Conservation (phyloP, 1,140 invertebrate genomes). For the Ceratosolen fusciceps region DNA sequence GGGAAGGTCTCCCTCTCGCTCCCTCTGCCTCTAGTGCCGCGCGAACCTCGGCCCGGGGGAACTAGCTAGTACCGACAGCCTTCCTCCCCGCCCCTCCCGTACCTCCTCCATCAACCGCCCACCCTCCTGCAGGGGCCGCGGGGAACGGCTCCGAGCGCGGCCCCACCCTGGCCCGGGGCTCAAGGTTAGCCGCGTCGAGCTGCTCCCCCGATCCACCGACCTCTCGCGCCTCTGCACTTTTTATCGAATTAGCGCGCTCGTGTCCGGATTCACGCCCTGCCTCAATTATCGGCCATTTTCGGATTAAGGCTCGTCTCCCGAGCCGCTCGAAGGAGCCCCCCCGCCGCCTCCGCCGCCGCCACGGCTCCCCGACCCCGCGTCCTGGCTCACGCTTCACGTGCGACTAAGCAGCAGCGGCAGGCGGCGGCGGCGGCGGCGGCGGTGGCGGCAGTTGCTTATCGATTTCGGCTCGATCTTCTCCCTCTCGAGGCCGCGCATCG, state of each 20-base stretch:
- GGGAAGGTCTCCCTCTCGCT: too few species aligned
- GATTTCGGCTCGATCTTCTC: neutral
- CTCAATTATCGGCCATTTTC: neutral
- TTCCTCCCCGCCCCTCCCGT: neutral
- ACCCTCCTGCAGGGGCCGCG: neutral
- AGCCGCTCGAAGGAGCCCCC: too few species aligned
- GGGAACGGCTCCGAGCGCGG: neutral
- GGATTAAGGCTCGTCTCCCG: neutral
- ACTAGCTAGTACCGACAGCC: neutral
- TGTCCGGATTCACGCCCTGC: neutral
- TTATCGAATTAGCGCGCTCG: conserved; percentile 38
- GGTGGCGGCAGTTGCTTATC: neutral
- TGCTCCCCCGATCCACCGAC: neutral
- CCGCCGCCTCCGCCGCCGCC: too few species aligned
- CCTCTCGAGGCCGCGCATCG: too few species aligned
- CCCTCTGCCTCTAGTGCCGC: conserved; percentile 20
- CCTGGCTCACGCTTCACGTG: neutral
- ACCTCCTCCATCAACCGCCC: neutral
- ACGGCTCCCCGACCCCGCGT: neutral
- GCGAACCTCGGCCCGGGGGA: neutral
- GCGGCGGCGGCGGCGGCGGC: too few species aligned
- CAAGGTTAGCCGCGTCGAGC: too few species aligned
- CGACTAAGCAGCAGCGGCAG: too few species aligned
- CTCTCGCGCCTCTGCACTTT: neutral
- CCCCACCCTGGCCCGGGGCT: neutral